Evolutionary conservation across 2,888 invertebrate genomes (phyloP).

Genomic region (Dermolepida albohirtum): DNA sequence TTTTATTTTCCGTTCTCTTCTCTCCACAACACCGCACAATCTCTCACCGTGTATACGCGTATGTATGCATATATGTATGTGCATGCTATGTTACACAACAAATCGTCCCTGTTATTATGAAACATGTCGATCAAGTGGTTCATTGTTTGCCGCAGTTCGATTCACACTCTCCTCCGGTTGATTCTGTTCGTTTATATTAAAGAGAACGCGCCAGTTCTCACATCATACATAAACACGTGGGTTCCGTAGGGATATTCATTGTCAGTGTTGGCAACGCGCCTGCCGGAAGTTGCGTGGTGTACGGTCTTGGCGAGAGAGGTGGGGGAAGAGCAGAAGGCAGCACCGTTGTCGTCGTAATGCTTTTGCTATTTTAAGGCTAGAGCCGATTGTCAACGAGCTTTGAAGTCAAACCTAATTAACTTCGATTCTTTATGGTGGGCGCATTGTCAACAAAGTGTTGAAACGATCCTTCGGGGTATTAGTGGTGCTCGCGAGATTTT

Average conservation of each 20-base stretch:
- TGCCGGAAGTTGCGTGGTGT: conserved; percentile 59
- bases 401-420: conserved; percentile 62
- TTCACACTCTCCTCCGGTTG: conserved; percentile 19
- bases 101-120: conserved; percentile 46
- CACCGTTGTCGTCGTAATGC: conserved; percentile 39
- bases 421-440: conserved; percentile 57
- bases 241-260: conserved; percentile 62
- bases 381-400: conserved; percentile 61
- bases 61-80: neutral
- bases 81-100: conserved; percentile 33
- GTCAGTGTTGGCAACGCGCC: conserved; percentile 64
- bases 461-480: conserved; percentile 47
- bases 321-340: neutral
- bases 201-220: conserved; percentile 23
- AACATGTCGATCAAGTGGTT: conserved; percentile 53
- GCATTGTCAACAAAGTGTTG: conserved; percentile 55
- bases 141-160: conserved; percentile 53
- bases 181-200: conserved; percentile 31
- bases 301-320: conserved; percentile 49
- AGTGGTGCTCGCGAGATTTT: conserved; percentile 28
- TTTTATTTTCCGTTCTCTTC: conserved; percentile 24
- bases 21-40: neutral
- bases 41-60: conserved; percentile 1
- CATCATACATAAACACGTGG: conserved; percentile 42
- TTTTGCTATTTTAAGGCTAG: conserved; percentile 57